Evolutionary conservation across 2,113 vertebrate genomes (phyloP), one percentile per base, ranked within the genome.

Genomic region (Numida meleagris): DNA sequence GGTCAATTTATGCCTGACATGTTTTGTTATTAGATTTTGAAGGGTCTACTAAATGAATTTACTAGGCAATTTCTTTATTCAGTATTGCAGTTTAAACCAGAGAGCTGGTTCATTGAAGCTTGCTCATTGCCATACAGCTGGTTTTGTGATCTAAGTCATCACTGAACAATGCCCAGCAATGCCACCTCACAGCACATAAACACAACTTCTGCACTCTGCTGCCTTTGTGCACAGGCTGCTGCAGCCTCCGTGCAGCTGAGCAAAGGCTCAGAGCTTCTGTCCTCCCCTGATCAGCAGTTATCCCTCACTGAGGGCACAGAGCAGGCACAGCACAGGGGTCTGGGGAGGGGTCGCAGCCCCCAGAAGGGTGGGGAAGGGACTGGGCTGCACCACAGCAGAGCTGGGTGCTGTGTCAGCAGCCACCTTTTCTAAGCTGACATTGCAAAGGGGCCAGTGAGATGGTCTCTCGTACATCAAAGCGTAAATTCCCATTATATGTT

Each of bases 1-100:
- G 55, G 38, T 85, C 88, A 89, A 95, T 92, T 81, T 92, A 86
- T 66, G 51, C 29, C 61, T 55, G 57, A 38, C 25, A 68, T 78
- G 53, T 74, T 92, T 88, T 76, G 57, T 86, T 88, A 50, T 88
- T 88, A 92, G 72, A 74, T 81, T 93, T 81, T 92, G 65, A 83
- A 90, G 40, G 23, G 59, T n/a, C 25, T 81, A 86, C 81, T 80
- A 94, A 88, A 86, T 77, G 2, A 86, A 77, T 74, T 88, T 94
- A 66, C 27, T 36, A 71, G 65, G 45, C 0, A 0, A 81, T 86
- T 92, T 88, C 88, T 93, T 88, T 18, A 83, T 86, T 92, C 73
- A 62, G 58, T 57, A 23, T 38, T 71, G 73, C 50, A 29, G 73
- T 63, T 81, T 67, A 74, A 88, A 67, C 83, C 34, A 80, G 48